Base-by-base conservation (phyloP, 2,888 invertebrate species). In the Antitype chi region DNA sequence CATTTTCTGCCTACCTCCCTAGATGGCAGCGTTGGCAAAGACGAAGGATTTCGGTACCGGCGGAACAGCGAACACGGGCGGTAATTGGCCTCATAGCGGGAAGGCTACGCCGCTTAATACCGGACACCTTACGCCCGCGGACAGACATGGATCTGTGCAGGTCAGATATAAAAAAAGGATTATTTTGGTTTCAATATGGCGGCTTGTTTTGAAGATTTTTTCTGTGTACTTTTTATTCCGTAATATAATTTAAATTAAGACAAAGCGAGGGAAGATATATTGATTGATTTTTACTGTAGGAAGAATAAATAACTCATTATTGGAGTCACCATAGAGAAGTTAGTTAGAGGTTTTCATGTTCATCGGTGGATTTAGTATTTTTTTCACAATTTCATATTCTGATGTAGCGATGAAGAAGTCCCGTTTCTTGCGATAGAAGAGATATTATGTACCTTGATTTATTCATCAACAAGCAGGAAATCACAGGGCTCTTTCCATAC, bases 91-190 rank as follows among this genome's bases (percentile, higher is more conserved):
- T 90, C 98, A 98, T 98, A 98, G 98, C 92, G 97, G 97, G 78
- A 98, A 98, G 96, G 98, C 98, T 91, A 98, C 98, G 92, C 98
- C 98, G 92, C 98, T 98, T 94, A 98, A 98, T 91, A 97, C 98
- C 90, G 99, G 96, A 3, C 98, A 98, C 95, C 97, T 99, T 94
- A 99, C 99, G 90, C 99, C 99, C 91, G 99, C 99, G 90, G 99
- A 99, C 97, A 98, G 99, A 97, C 99, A 99, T 95, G 99, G 99
- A 96, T 99, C 99, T 93, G 99, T 99, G 91, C 99, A 99, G 98
- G 99, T 99, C 97, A 81, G 74, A 70, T 70, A 76, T 49, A 6
- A 32, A 7, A 55, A 20, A 13, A 76, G 1, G 7, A 55, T 8
- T 11, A 43, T 62, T 28, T 53, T 52, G 23, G 52, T 70, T 47